phyloP scores from a whole-genome alignment of 2,113 vertebrate species.

The Thalassarche chlororhynchos region DNA sequence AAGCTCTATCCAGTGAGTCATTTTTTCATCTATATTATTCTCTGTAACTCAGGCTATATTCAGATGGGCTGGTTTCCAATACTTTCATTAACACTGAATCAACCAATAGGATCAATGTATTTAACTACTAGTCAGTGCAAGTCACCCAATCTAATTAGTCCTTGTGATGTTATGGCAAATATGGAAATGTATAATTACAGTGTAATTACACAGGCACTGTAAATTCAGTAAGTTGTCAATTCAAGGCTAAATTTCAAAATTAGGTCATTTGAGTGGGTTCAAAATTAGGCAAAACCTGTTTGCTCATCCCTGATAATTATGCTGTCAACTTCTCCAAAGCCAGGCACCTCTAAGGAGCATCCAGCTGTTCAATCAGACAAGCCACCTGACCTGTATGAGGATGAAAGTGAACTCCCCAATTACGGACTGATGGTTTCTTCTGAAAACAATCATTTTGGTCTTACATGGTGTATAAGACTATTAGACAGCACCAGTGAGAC shows the following conservation, averaged over 20 bases:
- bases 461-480: background rate
- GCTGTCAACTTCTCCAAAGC: background rate
- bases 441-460: background rate
- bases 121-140: conserved; percentile 16
- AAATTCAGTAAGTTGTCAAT: conserved; percentile 30
- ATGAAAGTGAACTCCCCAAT: background rate
- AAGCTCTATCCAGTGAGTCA: background rate
- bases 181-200: conserved; percentile 52
- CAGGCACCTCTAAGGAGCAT: background rate
- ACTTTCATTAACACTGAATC: background rate
- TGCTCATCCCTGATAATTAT: conserved; percentile 11
- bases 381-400: background rate
- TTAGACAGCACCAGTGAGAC: background rate
- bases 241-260: conserved; percentile 56
- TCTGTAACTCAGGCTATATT: background rate
- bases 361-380: background rate
- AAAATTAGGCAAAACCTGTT: conserved; percentile 50
- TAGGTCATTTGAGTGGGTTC: conserved; percentile 3
- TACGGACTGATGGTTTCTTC: background rate
- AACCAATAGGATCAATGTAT: conserved; percentile 22
- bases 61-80: background rate
- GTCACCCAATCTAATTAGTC: conserved; percentile 26
- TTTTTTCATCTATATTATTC: background rate
- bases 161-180: conserved; percentile 38
- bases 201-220: conserved; percentile 11